Conservation (phyloP, 1,140 invertebrate genomes). For the Philopotamus ludificatus region DNA sequence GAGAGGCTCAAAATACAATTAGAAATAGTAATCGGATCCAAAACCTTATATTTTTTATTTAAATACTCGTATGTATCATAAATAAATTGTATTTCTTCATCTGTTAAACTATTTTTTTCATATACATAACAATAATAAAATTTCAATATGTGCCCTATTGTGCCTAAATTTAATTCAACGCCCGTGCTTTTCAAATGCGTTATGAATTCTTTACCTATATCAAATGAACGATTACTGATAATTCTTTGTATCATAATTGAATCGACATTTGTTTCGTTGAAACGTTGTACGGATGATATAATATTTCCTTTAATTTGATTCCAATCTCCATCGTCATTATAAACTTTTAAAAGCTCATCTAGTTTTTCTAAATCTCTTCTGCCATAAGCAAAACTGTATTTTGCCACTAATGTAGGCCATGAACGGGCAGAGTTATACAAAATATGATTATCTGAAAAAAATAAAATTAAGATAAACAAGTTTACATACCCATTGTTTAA, state of each 20-base stretch:
- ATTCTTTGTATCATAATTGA: conserved; percentile 57
- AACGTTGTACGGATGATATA: conserved; percentile 44
- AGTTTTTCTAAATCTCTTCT: neutral
- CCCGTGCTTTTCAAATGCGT: conserved; percentile 55
- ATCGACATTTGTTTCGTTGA: conserved; percentile 58
- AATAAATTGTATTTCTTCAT: conserved; percentile 58
- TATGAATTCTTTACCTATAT: conserved; percentile 58
- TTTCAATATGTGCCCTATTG: conserved; percentile 56
- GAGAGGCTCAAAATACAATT: conserved; percentile 61
- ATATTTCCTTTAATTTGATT: conserved; percentile 44
- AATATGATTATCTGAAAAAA: too few species aligned
- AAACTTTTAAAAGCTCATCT: neutral
- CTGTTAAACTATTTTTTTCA: conserved; percentile 48
- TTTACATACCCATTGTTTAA: too few species aligned
- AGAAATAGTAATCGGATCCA: conserved; percentile 61
- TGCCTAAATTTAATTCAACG: conserved; percentile 55
- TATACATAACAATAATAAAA: conserved; percentile 52
- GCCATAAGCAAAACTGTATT: neutral
- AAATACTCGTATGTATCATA: conserved; percentile 56
- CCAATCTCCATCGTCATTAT: conserved; percentile 44
- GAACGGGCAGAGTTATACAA: too few species aligned
- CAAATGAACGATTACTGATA: conserved; percentile 46
- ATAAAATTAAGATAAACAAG: too few species aligned
- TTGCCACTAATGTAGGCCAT: too few species aligned
- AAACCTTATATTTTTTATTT: conserved; percentile 55